phyloP scores from a whole-genome alignment of 2,888 invertebrate species.

The Drosophila fulvimacula region DNA sequence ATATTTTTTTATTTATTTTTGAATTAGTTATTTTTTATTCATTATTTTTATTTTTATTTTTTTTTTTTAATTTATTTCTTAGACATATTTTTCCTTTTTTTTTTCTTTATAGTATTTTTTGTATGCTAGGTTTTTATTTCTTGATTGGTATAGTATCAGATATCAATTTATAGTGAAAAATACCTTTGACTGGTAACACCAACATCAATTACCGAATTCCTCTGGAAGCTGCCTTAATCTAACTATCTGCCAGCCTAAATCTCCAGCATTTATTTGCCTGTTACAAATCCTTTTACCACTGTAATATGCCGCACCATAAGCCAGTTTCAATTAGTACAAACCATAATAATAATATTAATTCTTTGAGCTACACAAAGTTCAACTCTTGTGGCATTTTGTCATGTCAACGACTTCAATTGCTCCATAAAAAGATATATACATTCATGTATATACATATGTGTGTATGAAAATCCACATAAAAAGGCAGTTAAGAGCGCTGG shows the following conservation, averaged over 20 bases:
- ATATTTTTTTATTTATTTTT: too few relatives aligned
- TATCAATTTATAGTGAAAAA: too few relatives aligned
- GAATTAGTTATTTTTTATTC: too few relatives aligned
- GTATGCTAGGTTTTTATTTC: too few relatives aligned
- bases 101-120: too few relatives aligned
- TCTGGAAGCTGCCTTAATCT: not conserved
- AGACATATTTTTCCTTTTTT: too few relatives aligned
- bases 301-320: not conserved
- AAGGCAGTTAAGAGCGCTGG: constrained; percentile 27
- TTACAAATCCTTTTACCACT: not conserved
- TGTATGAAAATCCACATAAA: constrained; percentile 1
- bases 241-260: not conserved
- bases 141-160: too few relatives aligned
- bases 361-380: constrained; percentile 27
- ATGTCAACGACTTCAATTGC: constrained; percentile 51
- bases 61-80: too few relatives aligned
- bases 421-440: constrained; percentile 22
- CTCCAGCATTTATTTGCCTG: not conserved
- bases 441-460: not conserved
- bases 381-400: constrained; percentile 58
- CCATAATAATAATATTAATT: not conserved
- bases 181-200: too few relatives aligned
- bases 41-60: too few relatives aligned
- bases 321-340: not conserved
- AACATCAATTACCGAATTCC: not conserved